phyloP scores from a whole-genome alignment of 1,140 invertebrate species.

The Trichomalopsis sarcophagae region DNA sequence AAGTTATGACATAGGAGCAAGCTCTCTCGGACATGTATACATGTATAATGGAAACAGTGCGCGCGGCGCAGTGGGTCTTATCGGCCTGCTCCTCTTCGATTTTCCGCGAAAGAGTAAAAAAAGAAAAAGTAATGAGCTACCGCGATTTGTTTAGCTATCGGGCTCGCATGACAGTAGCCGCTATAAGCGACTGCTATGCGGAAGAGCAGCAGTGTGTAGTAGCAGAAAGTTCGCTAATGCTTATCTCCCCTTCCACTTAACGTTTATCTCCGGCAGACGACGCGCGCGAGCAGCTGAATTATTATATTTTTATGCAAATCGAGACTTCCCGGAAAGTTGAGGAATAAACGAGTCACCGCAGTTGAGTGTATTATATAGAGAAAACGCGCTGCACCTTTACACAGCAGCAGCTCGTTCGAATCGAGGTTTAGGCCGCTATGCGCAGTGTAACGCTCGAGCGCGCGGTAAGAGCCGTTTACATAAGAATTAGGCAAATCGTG shows the following conservation, averaged over 20 bases:
- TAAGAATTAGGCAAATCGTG: slow-evolving; percentile 40
- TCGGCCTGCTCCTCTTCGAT: background rate
- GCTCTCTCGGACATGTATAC: background rate
- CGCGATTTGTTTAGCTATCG: background rate
- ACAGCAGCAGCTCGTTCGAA: background rate
- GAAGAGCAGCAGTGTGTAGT: background rate
- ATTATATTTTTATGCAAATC: slow-evolving; percentile 27
- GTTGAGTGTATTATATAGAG: background rate
- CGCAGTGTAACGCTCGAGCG: slow-evolving; percentile 7
- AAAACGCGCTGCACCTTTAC: background rate
- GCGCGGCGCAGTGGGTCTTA: no score
- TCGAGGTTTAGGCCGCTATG: background rate
- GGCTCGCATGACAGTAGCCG: background rate
- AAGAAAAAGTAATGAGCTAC: background rate
- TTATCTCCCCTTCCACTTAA: background rate
- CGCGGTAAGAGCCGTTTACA: slow-evolving; percentile 20
- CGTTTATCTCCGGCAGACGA: background rate
- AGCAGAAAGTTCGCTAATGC: background rate
- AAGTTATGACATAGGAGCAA: slow-evolving; percentile 19
- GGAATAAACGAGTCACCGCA: background rate
- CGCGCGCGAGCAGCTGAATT: background rate
- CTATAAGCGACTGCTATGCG: background rate
- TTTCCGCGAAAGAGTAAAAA: background rate
- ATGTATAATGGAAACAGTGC: background rate
- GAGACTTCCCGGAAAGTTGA: background rate